These are phyloP conservation scores for Coryphaenoides rupestris DNA, from an alignment of 2,113 vertebrate genomes.

Conservation along the genomic window DNA sequence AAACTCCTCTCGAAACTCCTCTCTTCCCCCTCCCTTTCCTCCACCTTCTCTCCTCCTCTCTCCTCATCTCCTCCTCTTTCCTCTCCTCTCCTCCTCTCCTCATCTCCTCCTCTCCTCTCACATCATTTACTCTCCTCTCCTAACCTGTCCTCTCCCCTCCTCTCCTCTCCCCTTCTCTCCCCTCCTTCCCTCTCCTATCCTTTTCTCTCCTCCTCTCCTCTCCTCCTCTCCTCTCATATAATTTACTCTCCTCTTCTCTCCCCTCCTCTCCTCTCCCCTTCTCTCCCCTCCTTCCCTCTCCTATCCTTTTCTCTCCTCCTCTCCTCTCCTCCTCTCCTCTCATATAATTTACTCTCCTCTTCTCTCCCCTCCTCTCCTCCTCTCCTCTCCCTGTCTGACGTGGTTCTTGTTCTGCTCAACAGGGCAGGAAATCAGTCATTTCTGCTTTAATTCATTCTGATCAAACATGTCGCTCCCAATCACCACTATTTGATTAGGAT, in stretches of 20 bases:
- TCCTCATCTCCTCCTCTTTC: not conserved
- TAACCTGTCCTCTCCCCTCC: not conserved
- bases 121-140: no score
- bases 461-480: slow-evolving; percentile 74
- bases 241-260: not conserved
- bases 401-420: slow-evolving; percentile 56
- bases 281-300: not conserved
- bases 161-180: not conserved
- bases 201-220: not conserved
- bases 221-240: no score
- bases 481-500: slow-evolving; percentile 62
- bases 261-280: not conserved
- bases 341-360: not conserved
- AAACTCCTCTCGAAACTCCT: not conserved
- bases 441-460: slow-evolving; percentile 70
- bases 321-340: not conserved
- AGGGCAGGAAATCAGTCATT: slow-evolving; percentile 68
- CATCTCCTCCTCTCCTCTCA: not conserved
- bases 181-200: not conserved
- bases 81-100: not conserved
- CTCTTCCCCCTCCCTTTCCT: not conserved
- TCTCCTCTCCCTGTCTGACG: slow-evolving; percentile 17
- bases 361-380: not conserved
- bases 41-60: not conserved
- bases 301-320: slow-evolving; percentile 17